A percentile compares a stretch with the other conserved stretches of the same genome.
Conservation (phyloP, 2,797 vertebrate genomes). For the Heteromormyrus szaboi region DNA sequence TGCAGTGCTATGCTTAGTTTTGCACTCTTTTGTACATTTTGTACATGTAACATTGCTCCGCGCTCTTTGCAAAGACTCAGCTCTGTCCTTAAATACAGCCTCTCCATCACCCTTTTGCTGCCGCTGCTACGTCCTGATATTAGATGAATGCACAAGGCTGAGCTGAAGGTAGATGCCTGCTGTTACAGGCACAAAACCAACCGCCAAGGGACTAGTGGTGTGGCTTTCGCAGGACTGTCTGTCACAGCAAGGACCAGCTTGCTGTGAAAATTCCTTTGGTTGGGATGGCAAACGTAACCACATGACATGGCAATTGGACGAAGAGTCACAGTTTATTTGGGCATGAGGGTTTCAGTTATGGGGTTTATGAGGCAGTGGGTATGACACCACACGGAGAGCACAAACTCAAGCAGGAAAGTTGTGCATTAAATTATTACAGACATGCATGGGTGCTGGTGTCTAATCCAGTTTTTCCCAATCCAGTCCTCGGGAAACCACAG, state of each 20-base stretch:
- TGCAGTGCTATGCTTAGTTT: not conserved
- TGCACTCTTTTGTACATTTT: not conserved
- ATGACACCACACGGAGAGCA: not conserved
- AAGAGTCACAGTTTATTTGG: not conserved
- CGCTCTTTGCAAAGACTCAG: not conserved
- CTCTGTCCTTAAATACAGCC: not conserved
- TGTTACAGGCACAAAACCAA: not conserved
- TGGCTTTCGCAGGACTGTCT: not conserved
- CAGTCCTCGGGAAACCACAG: not conserved
- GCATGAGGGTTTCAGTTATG: not conserved
- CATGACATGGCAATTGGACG: not conserved
- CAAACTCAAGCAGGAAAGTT: not conserved
- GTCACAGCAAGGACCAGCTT: not conserved
- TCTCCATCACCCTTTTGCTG: not conserved
- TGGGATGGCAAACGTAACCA: not conserved
- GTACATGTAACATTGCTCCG: not conserved
- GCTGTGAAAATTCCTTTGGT: conserved; percentile 7
- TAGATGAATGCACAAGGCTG: not conserved
- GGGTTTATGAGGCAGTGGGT: not conserved
- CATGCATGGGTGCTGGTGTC: not conserved
- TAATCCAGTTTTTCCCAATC: not conserved
- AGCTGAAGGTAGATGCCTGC: not conserved
- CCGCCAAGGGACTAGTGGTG: not conserved
- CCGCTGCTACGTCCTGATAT: not conserved
- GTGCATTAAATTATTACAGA: not conserved